Percentiles rank a stretch among this genome's conserved stretches.
These are phyloP conservation scores for Cranoglanis bouderius DNA, from an alignment of 2,113 vertebrate species.

Conservation along the genomic window DNA sequence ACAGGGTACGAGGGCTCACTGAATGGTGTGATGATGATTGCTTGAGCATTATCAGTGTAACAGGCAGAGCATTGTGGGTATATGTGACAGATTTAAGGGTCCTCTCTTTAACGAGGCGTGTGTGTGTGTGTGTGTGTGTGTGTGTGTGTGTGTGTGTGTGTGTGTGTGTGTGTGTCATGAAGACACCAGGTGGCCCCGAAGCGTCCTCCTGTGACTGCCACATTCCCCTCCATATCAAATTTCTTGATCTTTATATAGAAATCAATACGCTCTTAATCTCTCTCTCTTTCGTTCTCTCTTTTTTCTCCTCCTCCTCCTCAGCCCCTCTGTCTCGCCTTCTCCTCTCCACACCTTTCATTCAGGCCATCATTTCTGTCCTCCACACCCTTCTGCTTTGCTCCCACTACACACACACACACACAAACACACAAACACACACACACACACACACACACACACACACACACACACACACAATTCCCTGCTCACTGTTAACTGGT, in stretches of 20 bases:
- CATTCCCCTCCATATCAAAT: constrained; percentile 64
- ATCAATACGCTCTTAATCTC: constrained; percentile 76
- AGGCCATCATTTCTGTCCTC: constrained; percentile 22
- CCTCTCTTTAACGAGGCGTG: neutral
- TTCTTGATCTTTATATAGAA: constrained; percentile 77
- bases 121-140: constrained; percentile 22
- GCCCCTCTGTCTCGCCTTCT: constrained; percentile 3
- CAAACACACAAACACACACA: neutral
- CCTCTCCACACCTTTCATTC: constrained; percentile 48
- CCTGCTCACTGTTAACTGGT: constrained; percentile 49
- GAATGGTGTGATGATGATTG: neutral
- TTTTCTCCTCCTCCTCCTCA: constrained; percentile 30
- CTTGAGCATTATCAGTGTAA: neutral
- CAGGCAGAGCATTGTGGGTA: neutral
- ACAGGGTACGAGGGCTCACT: neutral
- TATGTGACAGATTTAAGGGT: constrained; percentile 22
- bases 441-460: constrained; percentile 18
- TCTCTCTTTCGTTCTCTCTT: constrained; percentile 45
- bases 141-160: neutral
- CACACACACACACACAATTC: constrained; percentile 15
- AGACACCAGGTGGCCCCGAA: constrained; percentile 46
- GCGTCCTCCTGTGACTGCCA: constrained; percentile 46
- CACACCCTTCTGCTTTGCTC: constrained; percentile 3
- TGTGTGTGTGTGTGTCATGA: constrained; percentile 58
- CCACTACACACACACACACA: neutral